A percentile compares a stretch with the other conserved stretches of the same genome.
Evolutionary conservation across 2,888 invertebrate genomes (phyloP).

Genomic region (Parnassius glacialis): DNA sequence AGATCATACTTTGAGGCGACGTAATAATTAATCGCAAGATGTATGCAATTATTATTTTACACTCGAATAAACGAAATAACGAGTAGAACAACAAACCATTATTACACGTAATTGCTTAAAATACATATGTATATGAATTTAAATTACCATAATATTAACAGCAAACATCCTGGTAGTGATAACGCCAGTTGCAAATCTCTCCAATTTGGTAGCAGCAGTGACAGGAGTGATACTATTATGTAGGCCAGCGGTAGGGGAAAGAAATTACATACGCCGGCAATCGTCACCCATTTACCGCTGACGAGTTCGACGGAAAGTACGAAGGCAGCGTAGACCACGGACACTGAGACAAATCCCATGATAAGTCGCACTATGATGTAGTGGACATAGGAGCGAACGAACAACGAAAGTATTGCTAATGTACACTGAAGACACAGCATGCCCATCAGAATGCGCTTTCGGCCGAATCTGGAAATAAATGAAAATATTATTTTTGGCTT

Average conservation of each 20-base stretch:
- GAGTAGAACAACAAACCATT: no score
- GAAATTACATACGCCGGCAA: constrained; percentile 89
- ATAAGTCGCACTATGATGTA: constrained; percentile 86
- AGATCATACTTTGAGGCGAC: no score
- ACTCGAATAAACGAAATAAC: no score
- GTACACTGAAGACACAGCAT: constrained; percentile 85
- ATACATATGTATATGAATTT: background rate
- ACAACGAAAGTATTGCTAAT: constrained; percentile 84
- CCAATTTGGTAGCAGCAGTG: constrained; percentile 86
- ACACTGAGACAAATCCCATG: constrained; percentile 89
- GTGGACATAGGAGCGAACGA: constrained; percentile 85
- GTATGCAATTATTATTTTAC: no score
- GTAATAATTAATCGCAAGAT: no score
- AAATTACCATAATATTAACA: constrained; percentile 84
- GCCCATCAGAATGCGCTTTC: constrained; percentile 87
- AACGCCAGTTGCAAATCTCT: constrained; percentile 86
- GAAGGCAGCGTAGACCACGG: constrained; percentile 90
- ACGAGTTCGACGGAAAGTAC: constrained; percentile 89
- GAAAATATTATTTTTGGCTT: background rate
- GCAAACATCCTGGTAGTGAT: constrained; percentile 86
- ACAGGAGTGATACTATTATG: constrained; percentile 86
- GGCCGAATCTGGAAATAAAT: constrained; percentile 80
- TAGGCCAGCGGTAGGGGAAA: constrained; percentile 90
- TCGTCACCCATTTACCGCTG: constrained; percentile 89
- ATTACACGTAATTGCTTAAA: no score